Conservation (phyloP, 2,797 vertebrate genomes). For the Poecile montanus region DNA sequence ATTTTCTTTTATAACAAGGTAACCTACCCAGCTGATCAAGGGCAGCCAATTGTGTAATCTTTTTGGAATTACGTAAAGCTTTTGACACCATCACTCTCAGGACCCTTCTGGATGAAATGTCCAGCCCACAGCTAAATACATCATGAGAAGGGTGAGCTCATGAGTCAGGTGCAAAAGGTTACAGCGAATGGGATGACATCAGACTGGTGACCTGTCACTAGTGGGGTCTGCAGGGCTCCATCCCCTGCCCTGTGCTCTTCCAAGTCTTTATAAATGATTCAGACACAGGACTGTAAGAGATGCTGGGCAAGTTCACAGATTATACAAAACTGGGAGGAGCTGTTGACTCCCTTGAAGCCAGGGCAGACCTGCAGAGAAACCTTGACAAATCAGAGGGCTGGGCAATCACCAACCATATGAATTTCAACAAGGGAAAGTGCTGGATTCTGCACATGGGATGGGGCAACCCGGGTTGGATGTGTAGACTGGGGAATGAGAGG, state of each 20-base stretch:
- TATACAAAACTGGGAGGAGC: neutral
- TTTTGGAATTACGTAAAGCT: neutral
- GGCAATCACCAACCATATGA: no score
- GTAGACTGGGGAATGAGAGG: neutral
- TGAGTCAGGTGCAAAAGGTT: neutral
- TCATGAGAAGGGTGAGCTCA: neutral
- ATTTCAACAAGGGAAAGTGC: neutral
- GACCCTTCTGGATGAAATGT: neutral
- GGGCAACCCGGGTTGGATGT: neutral
- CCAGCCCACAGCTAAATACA: neutral
- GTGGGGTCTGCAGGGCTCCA: neutral
- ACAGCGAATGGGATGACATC: neutral
- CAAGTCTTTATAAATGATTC: fast-evolving
- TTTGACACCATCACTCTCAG: neutral
- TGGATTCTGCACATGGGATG: neutral
- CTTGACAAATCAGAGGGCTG: neutral
- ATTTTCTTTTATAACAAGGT: neutral
- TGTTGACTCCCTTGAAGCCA: neutral
- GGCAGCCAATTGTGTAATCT: neutral
- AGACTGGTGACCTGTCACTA: no score
- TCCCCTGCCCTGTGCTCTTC: neutral
- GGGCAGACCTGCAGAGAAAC: neutral
- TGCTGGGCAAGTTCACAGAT: neutral
- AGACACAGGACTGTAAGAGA: neutral
- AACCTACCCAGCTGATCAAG: neutral